phyloP scores from a whole-genome alignment of 2,888 invertebrate genomes.

The Cancer borealis region DNA sequence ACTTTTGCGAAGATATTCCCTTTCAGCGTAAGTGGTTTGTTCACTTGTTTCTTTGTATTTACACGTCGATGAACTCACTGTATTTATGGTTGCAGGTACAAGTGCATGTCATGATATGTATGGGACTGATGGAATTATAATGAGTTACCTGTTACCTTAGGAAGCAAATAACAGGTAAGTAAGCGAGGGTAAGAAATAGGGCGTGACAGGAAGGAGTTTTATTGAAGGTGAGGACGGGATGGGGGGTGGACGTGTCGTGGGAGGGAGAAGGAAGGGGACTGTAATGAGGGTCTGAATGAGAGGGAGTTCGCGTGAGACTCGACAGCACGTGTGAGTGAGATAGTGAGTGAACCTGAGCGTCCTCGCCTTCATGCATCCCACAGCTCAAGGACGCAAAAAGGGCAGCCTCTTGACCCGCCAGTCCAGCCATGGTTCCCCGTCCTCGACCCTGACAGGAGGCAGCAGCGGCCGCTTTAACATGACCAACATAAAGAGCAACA shows the following conservation, averaged over 20 bases:
- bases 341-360: background rate
- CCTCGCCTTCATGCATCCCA: background rate
- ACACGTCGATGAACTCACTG: background rate
- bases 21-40: background rate
- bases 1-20: background rate
- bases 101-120: background rate
- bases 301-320: background rate
- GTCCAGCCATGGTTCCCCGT: background rate
- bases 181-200: background rate
- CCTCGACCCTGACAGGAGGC: background rate
- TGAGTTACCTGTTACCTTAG: background rate
- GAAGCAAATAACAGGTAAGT: background rate
- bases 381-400: background rate
- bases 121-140: background rate
- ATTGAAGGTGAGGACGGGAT: background rate
- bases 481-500: background rate
- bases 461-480: background rate
- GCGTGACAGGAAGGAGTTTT: slow-evolving; percentile 10
- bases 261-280: background rate
- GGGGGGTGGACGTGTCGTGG: background rate
- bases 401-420: background rate
- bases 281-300: slow-evolving; percentile 25
- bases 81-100: background rate
- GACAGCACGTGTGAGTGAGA: background rate
- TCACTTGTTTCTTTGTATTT: background rate